Evolutionary conservation across 2,888 invertebrate species (phyloP).

Genomic region (Cryptocephalus primarius): DNA sequence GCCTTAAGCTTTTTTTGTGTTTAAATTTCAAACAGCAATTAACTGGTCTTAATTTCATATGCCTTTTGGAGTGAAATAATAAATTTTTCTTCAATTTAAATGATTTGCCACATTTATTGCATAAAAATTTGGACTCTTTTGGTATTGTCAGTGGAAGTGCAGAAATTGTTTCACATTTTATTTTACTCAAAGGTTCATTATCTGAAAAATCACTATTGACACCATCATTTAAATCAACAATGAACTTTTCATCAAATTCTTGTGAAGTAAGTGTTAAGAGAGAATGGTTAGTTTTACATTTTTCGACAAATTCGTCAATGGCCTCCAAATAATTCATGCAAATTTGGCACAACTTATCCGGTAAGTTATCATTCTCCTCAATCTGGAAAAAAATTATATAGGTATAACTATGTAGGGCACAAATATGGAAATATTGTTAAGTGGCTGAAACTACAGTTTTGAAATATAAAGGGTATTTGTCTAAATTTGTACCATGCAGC

Average conservation of each 20-base stretch:
- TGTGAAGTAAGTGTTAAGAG: neutral
- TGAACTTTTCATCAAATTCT: no score
- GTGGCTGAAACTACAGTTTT: no score
- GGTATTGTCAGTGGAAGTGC: neutral
- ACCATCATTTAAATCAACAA: no score
- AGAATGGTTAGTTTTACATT: constrained; percentile 7
- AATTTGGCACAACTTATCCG: constrained; percentile 9
- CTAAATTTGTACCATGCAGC: no score
- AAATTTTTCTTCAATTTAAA: no score
- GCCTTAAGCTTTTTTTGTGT: neutral
- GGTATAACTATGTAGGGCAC: neutral
- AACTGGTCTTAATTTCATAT: no score
- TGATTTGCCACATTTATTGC: no score
- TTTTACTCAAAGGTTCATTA: neutral
- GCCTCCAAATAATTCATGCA: constrained; percentile 6
- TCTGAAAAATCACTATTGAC: neutral
- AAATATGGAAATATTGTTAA: neutral
- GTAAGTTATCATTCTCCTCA: constrained; percentile 5
- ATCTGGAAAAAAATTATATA: constrained; percentile 5
- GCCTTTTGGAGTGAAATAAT: no score
- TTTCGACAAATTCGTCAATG: constrained; percentile 8
- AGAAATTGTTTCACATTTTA: constrained; percentile 2
- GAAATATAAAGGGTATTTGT: no score
- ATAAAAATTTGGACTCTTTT: no score
- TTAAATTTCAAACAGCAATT: no score